These are phyloP conservation scores for Corythaeola cristata DNA, from an alignment of 2,113 vertebrate genomes.

Conservation along the genomic window DNA sequence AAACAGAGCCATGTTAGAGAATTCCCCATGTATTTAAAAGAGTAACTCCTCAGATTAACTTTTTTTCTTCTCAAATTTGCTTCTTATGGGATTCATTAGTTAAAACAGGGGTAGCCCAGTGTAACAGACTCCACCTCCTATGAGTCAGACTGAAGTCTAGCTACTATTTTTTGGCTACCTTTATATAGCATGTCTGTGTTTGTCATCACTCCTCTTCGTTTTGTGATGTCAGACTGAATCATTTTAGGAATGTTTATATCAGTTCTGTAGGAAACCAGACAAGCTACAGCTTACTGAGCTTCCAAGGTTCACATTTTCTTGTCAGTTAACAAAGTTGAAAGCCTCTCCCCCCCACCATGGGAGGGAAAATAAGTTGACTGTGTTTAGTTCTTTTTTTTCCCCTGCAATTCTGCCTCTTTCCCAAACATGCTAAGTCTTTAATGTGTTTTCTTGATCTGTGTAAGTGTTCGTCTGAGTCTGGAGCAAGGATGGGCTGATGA, in stretches of 20 bases:
- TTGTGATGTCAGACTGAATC: slow-evolving; percentile 31
- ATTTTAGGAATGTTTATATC: slow-evolving; percentile 42
- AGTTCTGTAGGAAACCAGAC: slow-evolving; percentile 44
- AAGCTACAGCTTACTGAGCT: not conserved
- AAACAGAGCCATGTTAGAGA: not conserved
- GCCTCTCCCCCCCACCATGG: fast-evolving
- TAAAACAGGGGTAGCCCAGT: not conserved
- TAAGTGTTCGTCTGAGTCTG: not conserved
- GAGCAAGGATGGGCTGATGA: not conserved
- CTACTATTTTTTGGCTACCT: slow-evolving; percentile 55
- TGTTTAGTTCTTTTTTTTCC: not conserved
- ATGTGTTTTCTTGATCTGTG: not conserved
- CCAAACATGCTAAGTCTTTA: not conserved
- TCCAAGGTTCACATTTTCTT: not conserved
- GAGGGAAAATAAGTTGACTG: not conserved
- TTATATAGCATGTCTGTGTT: slow-evolving; percentile 34
- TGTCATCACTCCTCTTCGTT: slow-evolving; percentile 48
- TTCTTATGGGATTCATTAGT: not conserved
- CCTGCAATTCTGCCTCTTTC: not conserved
- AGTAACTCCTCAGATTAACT: not conserved
- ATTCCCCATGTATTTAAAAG: not conserved
- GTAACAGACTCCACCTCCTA: slow-evolving; percentile 7
- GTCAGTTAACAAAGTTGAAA: not conserved
- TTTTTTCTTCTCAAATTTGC: not conserved
- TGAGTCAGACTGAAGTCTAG: slow-evolving; percentile 57